These are phyloP conservation scores for Sepiola atlantica DNA, from an alignment of 2,888 invertebrate genomes.

Conservation along the genomic window DNA sequence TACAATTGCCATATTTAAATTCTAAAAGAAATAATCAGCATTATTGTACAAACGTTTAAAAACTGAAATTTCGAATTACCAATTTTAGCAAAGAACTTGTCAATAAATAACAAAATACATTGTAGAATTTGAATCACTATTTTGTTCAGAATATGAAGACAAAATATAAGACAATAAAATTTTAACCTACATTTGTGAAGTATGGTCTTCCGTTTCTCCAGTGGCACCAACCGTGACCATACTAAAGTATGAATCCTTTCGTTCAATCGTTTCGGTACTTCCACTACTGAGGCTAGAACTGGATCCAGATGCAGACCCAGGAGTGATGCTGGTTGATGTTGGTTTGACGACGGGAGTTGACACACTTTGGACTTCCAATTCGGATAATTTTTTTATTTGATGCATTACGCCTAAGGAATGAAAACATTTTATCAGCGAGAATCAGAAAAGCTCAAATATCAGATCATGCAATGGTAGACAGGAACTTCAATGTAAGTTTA, in stretches of 20 bases:
- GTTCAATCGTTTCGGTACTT: constrained; percentile 55
- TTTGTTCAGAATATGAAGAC: background rate
- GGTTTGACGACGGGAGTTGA: constrained; percentile 57
- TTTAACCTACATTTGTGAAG: constrained; percentile 59
- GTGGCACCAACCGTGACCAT: constrained; percentile 49
- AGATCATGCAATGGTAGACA: too few relatives aligned
- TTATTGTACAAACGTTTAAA: background rate
- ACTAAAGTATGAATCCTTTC: constrained; percentile 52
- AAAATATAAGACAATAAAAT: background rate
- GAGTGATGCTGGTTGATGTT: constrained; percentile 47
- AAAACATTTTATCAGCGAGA: background rate
- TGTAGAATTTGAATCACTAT: background rate
- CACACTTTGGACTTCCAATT: constrained; percentile 79
- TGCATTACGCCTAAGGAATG: constrained; percentile 85
- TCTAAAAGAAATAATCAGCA: background rate
- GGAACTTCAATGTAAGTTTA: too few relatives aligned
- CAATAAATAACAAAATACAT: background rate
- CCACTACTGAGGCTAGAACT: constrained; percentile 59
- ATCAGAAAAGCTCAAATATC: too few relatives aligned
- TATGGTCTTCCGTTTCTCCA: constrained; percentile 47
- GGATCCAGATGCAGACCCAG: constrained; percentile 62
- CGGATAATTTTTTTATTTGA: constrained; percentile 84
- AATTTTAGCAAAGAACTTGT: background rate
- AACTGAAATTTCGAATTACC: background rate
- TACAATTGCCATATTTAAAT: background rate